Base-by-base conservation (phyloP, 2,888 invertebrate species). In the Itoplectis maculator region DNA sequence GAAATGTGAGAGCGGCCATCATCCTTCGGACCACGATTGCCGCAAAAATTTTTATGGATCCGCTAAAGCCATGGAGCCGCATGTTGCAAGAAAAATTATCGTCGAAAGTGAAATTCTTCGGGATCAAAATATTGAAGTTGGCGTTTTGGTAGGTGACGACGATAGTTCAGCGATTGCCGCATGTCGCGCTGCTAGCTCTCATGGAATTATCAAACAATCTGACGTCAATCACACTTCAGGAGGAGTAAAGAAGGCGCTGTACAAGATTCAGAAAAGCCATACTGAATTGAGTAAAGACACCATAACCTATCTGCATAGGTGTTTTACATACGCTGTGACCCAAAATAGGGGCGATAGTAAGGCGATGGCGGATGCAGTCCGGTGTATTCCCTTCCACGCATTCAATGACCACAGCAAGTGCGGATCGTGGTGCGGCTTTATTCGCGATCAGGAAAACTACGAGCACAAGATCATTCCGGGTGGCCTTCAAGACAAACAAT, bases 181-280 rank as follows among this genome's bases (percentile, higher is more conserved):
- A 3, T 70, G 74, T 20, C 35, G 84, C 40, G 59, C 54, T 20
- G 54, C 29, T 69, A 80, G 66, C 47, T 13, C 49, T 42, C 80
- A 85, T 42, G 54, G 63, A 18, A 69, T 85, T 20, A 7, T 84
- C 0, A 85, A 84, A 56, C 80, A 70, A 13, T 84, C 86, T 0
- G 86, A 87, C 78, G 61, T 59, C 13, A 88, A 88, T 76, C 84
- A 84, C 54, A 73, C 79, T 0, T 73, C 82, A 13, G 72, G 70
- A 45, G 81, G 81, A 8, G 84, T 86, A 1, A 83, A 70, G 15
- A 84, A 76, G 29, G 3, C 66, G 42, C 47, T 86, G 8, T 84
- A 80, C 51, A 73, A 65, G 8, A 68, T 79, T 7, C 42, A 74
- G 20, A 85, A 80, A 65, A 83, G 47, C 63, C 42, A 74, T 61